Base-by-base conservation (phyloP, 2,888 invertebrate species). In the Pterostichus madidus region DNA sequence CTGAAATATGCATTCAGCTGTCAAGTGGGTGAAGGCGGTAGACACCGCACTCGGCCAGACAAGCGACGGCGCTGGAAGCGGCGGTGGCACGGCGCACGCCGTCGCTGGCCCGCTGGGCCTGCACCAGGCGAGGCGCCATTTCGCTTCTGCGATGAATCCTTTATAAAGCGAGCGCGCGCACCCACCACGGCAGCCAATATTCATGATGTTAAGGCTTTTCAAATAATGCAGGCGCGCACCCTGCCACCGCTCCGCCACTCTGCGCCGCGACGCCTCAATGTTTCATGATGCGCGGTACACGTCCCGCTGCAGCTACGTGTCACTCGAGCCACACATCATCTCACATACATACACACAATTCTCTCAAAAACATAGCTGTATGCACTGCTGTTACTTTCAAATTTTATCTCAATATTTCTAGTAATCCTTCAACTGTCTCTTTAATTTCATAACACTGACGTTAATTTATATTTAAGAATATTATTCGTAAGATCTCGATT, bases 1-100 rank as follows among this genome's bases (percentile, higher is more conserved):
- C 83, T 85, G 85, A 85, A 85, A 85, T 85, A 85, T 85, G 85
- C 85, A 85, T 85, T 85, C 85, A 85, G 84, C 85, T 85, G 85
- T 85, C 85, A 85, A 39, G 85, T 85, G 80, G 39, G 83, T 80
- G 83, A 83, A 83, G 83, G 83, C 83, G 83, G 81, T 81, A 71
- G 61, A 39, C 39, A 39, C 39, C 39, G 39, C 39, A 39, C 39
- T 39, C 39, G 39, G 7, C 44, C 46, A 11, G 24, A 61, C 79
- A 61, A 24, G 24, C 24, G 24, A 24, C 24, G 24, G 24, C 24
- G 24, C 24, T 24, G 24, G 24, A 24, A 3, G 24, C 24, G 24
- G 24, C 24, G 24, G 24, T 24, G 3, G 3, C 39, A 39, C 39
- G 39, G 39, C 39, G 39, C 39, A 39, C 39, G 5, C 39, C 8